Conservation (phyloP, 30 jellyfish, hydroid and myxozoan genomes). For the Turritopsis rubra region DNA sequence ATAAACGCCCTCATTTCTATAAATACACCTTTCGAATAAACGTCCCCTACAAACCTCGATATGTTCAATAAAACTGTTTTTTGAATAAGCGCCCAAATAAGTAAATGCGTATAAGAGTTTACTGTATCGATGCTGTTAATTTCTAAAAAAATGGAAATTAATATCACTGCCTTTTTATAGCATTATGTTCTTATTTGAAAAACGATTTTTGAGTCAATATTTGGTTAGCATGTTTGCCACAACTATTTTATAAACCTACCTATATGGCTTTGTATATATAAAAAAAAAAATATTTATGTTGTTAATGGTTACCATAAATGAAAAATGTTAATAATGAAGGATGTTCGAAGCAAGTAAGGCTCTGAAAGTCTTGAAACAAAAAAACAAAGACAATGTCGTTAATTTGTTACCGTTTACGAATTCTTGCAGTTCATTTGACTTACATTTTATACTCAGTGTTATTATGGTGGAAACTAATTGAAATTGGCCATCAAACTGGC, state of each 20-base stretch:
- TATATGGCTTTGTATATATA: not conserved
- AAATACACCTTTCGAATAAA: no score
- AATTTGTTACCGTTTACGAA: not conserved
- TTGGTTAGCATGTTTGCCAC: not conserved
- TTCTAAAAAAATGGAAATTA: no score
- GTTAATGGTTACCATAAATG: not conserved
- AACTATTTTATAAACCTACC: not conserved
- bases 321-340: no score
- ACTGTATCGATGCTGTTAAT: no score
- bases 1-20: no score
- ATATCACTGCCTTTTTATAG: no score
- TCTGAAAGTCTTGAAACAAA: not conserved
- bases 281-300: not conserved
- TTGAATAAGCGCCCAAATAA: no score
- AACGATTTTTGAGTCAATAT: not conserved
- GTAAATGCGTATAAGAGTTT: no score
- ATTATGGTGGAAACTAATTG: slow-evolving; percentile 7
- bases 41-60: no score
- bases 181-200: not conserved
- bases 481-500: not conserved
- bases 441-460: slow-evolving; percentile 14
- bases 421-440: not conserved
- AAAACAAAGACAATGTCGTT: not conserved
- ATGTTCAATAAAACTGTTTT: no score
- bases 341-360: not conserved